Base-by-base conservation (phyloP, 2,888 invertebrate species). In the Lycaena phlaeas region DNA sequence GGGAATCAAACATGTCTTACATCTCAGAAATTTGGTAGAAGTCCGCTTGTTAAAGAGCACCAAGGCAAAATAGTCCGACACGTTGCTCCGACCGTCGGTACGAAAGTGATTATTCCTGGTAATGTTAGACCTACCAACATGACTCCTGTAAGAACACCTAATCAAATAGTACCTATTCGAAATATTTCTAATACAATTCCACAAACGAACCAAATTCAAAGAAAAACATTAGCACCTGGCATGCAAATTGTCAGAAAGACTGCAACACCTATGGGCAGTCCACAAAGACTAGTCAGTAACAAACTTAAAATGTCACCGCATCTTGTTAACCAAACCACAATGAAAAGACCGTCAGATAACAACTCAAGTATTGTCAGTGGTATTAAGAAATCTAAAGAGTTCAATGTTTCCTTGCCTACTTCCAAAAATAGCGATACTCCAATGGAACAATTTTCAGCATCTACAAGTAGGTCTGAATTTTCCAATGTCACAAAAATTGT, bases 311-410 rank as follows among this genome's bases (percentile, higher is more conserved):
- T 76, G 47, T 65, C 75, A 2, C 71, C 76, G 0, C 57, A 57
- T 26, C 67, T 64, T 14, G 49, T 67, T 28, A 54, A 51, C 34
- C 50, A 62, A 25, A 17, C 54, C 4, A 30, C 15, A 5, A 40
- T 42, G 2, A 76, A 79, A 56, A 66, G 73, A 27, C 48, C 65
- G 11, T 53, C 57, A 1, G 66, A 74, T 42, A 64, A 70, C 27
- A 17, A 49, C 2, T 42, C 56, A 4, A 72, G 70, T 6, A 73
- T 69, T 36, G 78, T 77, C 37, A 73, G 72, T 56, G 75, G 73
- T 55, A 78, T 81, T 47, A 84, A 82, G 52, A 81, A 75, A 51
- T 68, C 74, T 9, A 81, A 77, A 50, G 78, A 81, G 47, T 69
- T 73, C 4, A 64, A 70, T 39, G 65, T 71, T 3, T 60, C 54